Base-by-base conservation (phyloP, 2,113 vertebrate species). In the Lucifuga dentata region DNA sequence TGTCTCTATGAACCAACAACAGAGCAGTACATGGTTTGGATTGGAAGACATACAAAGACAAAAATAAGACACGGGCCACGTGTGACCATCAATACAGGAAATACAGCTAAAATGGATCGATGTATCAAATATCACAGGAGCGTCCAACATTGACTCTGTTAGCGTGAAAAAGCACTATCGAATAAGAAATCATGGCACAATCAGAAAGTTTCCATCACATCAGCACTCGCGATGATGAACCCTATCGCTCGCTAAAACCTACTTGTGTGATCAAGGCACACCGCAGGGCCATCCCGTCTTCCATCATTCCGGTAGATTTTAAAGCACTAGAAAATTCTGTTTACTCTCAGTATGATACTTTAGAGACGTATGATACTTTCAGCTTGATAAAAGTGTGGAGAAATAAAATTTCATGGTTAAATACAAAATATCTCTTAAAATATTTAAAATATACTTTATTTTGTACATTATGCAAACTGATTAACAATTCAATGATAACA, bases 361-460 rank as follows among this genome's bases (percentile, higher is more conserved):
- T 92, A 90, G 81, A 91, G 84, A 84, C 85, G 73, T 85, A 73
- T 85, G 81, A 89, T 80, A 87, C 73, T 88, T 88, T 89, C 68
- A 88, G 77, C 66, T 91, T 79, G 74, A 86, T 87, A 81, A 51
- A 89, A 79, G 84, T 80, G 73, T 63, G 79, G 78, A 86, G 72
- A 92, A 93, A 91, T 89, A 90, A 92, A 90, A 91, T 73, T 53
- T 79, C 74, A 93, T 92, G 92, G 90, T 84, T 90, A 92, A 92
- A 92, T 93, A 93, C 89, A 94, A 94, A 94, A 94, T 92, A 89
- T 91, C 80, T 93, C 89, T 92, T 81, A 91, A 94, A 92, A 92
- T 93, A 92, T 89, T 93, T 91, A 91, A 93, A 93, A 94, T 92
- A 93, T 91, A 92, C 84, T 92, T 92, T 92, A 86, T 92, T 92